Evolutionary conservation across 2,888 invertebrate species (phyloP).

Genomic region (Latrodectus hesperus): DNA sequence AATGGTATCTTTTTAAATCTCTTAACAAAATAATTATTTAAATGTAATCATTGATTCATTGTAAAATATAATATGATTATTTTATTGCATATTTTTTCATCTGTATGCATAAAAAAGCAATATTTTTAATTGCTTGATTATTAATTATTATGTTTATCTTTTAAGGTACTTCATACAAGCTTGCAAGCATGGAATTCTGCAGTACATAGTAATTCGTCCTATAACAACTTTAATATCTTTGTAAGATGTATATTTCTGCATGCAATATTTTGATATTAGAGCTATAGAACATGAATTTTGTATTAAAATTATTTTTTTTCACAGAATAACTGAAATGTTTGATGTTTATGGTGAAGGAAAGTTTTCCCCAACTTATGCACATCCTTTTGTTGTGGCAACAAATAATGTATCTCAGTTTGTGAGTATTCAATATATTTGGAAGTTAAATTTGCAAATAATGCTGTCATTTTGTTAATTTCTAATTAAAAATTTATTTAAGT

Average conservation of each 20-base stretch:
- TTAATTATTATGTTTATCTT: conserved; percentile 71
- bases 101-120: no score
- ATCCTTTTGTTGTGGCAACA: conserved; percentile 88
- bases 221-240: conserved; percentile 91
- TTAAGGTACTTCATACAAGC: conserved; percentile 91
- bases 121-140: background rate
- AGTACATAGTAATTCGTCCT: conserved; percentile 94
- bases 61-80: no score
- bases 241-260: conserved; percentile 78
- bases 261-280: no score
- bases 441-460: background rate
- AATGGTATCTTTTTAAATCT: no score
- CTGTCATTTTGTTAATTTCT: no score
- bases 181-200: conserved; percentile 96
- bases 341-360: conserved; percentile 94
- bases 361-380: conserved; percentile 88
- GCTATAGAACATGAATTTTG: no score
- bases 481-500: no score
- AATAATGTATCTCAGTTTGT: conserved; percentile 96
- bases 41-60: no score
- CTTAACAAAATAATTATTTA: no score
- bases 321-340: conserved; percentile 87
- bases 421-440: conserved; percentile 70
- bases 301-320: conserved; percentile 72
- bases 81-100: no score